Evolutionary conservation across 2,113 vertebrate species (phyloP), one percentile per base, ranked within the genome.

Genomic region (Fukomys damarensis): DNA sequence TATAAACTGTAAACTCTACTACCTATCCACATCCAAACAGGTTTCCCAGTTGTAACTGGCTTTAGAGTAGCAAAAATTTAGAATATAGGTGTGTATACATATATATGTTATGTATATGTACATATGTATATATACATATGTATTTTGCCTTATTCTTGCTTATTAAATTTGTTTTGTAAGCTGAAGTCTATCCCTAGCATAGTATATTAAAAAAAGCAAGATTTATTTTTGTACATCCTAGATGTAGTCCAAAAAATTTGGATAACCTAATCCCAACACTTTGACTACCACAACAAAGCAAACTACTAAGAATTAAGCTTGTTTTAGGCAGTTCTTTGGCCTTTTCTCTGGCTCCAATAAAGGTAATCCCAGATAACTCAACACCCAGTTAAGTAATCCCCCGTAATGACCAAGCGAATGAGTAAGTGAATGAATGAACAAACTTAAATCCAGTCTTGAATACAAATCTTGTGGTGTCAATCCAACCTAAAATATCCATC

Each of bases 261-360:
- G 87, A 56, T n/a, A 94, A 41, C 16, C 16, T 3, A 52, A 24
- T 20, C 20, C 72, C 66, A 86, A 59, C 5, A 86, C 13, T 49
- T 66, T 81, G 49, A 35, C 52, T 65, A 26, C 17, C 49, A 81
- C 26, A 89, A 28, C 84, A 93, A 95, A 95, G 49, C 84, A 94
- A 94, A 24, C 38, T 84, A 41, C 61, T 68, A 43, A 63, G 3
- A 30, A 28, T 61, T 82, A 59, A 94, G 28, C 5, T 74, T 56
- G 3, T 85, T 82, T 81, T 41, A 82, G 41, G 16, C n/a, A 72
- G 79, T 80, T 87, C 46, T 30, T 79, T 92, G 28, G 6, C 35
- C 41, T 93, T 89, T 72, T 58, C 41, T 77, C 52, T 35, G 10
- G 32, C 30, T 76, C 83, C 20, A 65, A 4, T 86, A 83, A 83